Percentiles rank a stretch among this genome's conserved stretches.
Evolutionary conservation across 2,797 vertebrate species (phyloP).

Genomic region (Pipistrellus pipistrellus): DNA sequence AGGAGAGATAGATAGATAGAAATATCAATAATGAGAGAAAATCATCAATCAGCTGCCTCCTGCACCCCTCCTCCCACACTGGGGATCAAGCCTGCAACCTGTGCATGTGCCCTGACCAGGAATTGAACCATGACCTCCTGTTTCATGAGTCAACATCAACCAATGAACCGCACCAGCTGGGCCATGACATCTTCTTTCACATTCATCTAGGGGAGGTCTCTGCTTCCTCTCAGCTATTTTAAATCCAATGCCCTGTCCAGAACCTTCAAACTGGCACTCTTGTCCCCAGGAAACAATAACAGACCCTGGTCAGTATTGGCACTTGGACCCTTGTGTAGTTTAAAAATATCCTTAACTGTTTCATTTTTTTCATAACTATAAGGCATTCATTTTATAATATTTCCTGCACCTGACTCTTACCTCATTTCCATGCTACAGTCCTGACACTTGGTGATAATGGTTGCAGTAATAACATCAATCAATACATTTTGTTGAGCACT

Average conservation of each 20-base stretch:
- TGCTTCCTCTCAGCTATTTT: background rate
- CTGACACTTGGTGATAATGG: background rate
- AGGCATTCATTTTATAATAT: constrained; percentile 1
- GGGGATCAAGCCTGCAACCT: no score
- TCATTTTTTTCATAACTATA: background rate
- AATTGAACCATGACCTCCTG: no score
- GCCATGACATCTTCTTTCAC: background rate
- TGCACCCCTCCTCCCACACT: no score
- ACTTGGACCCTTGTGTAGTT: background rate
- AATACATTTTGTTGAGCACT: background rate
- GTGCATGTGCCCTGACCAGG: no score
- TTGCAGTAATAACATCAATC: background rate
- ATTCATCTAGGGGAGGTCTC: background rate
- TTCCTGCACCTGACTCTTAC: background rate
- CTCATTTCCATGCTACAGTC: background rate
- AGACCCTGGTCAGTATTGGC: background rate
- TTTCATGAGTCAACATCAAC: no score
- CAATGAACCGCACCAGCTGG: no score
- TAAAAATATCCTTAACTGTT: background rate
- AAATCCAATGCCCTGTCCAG: background rate
- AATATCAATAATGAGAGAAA: no score
- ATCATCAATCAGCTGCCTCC: no score
- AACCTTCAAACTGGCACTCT: background rate
- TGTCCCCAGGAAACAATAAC: background rate
- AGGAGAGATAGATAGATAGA: no score